A percentile compares a stretch with the other conserved stretches of the same genome.
Evolutionary conservation across 1,140 invertebrate genomes (phyloP).

Genomic region (Bombus cullumanus): DNA sequence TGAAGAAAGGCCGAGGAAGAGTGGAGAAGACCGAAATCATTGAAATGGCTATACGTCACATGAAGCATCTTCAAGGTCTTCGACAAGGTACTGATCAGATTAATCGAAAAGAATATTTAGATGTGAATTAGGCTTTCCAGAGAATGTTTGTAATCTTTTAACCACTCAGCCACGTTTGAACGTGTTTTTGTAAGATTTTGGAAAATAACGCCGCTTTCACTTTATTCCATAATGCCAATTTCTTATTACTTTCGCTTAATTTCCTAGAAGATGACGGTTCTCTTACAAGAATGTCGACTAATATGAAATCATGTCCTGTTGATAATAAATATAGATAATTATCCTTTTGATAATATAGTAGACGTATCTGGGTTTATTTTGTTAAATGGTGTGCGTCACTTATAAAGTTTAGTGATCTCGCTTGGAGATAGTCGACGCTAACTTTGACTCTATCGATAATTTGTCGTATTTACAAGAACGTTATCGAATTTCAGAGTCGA

Average conservation of each 20-base stretch:
- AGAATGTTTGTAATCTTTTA: neutral
- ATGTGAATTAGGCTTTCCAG: neutral
- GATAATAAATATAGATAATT: too few relatives aligned
- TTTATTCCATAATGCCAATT: too few relatives aligned
- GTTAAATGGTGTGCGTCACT: too few relatives aligned
- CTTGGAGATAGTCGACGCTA: too few relatives aligned
- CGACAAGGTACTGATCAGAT: constrained; percentile 79
- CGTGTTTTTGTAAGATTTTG: accelerated
- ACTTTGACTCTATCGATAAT: too few relatives aligned
- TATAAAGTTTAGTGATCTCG: too few relatives aligned
- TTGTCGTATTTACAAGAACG: neutral
- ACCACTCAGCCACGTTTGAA: neutral
- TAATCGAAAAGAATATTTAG: too few relatives aligned
- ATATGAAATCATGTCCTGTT: too few relatives aligned
- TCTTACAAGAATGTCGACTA: too few relatives aligned
- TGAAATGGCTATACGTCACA: constrained; percentile 98
- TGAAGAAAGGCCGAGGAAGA: constrained; percentile 96
- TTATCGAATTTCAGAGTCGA: constrained; percentile 72
- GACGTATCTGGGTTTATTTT: neutral
- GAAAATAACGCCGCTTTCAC: neutral
- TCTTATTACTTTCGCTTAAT: too few relatives aligned
- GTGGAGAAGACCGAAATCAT: constrained; percentile 99
- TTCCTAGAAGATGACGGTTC: too few relatives aligned
- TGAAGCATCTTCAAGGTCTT: constrained; percentile 92
- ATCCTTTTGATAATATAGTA: too few relatives aligned